Conservation (phyloP, 2,888 invertebrate genomes). For the Eilema depressum region DNA sequence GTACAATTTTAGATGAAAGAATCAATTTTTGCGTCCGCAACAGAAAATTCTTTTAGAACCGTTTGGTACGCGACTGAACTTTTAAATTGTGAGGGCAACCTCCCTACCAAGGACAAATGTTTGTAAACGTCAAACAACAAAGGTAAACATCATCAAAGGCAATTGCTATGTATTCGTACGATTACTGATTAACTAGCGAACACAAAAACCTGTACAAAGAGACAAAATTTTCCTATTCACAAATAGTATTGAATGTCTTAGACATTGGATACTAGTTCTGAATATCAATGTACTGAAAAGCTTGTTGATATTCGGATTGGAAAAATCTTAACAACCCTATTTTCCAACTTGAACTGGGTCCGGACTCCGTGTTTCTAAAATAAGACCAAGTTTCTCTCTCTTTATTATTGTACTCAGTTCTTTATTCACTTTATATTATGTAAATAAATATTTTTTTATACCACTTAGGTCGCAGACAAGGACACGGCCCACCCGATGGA, state of each 20-base stretch:
- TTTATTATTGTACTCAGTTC: neutral
- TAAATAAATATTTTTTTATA: no score
- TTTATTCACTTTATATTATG: neutral
- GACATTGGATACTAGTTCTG: neutral
- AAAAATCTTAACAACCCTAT: neutral
- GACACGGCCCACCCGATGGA: no score
- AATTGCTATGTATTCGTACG: neutral
- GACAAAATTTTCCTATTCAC: neutral
- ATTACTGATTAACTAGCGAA: slow-evolving; percentile 4
- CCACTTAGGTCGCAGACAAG: no score
- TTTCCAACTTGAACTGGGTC: neutral
- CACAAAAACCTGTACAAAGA: slow-evolving; percentile 2
- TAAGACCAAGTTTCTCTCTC: neutral
- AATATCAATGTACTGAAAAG: neutral
- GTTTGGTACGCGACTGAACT: slow-evolving; percentile 1
- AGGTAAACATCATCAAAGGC: slow-evolving; percentile 1
- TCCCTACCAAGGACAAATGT: slow-evolving; percentile 1
- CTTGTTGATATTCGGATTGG: neutral
- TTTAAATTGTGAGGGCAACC: neutral
- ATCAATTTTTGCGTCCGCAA: neutral
- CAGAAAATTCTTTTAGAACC: neutral
- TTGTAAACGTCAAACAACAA: neutral
- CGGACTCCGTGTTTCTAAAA: neutral
- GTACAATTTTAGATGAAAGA: neutral
- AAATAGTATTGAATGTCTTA: neutral